A percentile compares a stretch with the other conserved stretches of the same genome.
Conservation (phyloP, 2,888 invertebrate genomes). For the Eristalinus aeneus region DNA sequence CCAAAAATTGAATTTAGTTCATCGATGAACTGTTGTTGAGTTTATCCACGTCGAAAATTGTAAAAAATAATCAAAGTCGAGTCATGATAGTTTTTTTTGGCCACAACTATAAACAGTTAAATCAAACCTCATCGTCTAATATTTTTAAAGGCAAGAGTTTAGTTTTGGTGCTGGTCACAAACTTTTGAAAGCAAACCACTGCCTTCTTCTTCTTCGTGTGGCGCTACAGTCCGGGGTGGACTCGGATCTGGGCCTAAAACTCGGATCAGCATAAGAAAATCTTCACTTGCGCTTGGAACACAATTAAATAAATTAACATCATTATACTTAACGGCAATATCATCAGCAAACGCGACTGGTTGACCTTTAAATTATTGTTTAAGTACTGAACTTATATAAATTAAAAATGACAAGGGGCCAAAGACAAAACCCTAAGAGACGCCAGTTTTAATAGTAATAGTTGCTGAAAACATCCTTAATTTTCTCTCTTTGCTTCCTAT, state of each 20-base stretch:
- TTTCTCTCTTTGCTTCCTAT: constrained; percentile 13
- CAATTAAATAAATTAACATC: background rate
- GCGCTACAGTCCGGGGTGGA: no score
- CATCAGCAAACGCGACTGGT: background rate
- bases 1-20: no score
- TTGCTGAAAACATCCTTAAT: background rate
- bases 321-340: background rate
- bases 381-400: background rate
- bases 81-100: background rate
- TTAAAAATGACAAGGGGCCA: background rate
- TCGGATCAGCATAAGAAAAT: background rate
- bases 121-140: background rate
- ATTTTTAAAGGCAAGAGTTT: background rate
- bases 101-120: constrained; percentile 1
- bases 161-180: background rate
- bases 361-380: background rate
- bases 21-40: no score
- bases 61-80: no score
- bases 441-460: background rate
- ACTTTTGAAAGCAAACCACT: background rate
- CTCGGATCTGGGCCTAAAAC: no score
- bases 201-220: no score
- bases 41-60: no score
- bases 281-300: background rate
- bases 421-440: background rate